Evolutionary conservation across 2,888 invertebrate genomes (phyloP), one percentile per base, ranked within the genome.

Genomic region (Drosophila mayaguana): DNA sequence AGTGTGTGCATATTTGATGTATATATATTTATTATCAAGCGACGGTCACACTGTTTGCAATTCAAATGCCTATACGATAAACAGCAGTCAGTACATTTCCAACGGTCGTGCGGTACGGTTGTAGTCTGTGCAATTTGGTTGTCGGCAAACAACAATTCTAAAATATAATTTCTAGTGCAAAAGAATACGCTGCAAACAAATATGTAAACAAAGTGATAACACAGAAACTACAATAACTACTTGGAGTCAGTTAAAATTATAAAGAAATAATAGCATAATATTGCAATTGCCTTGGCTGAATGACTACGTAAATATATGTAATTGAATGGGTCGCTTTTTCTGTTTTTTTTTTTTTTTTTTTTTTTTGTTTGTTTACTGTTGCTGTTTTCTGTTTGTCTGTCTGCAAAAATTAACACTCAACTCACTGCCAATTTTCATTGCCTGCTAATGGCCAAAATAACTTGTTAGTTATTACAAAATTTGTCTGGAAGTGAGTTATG

Each of bases 361-460:
- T 32, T 9, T 2, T 32, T 11, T 62, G 48, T 74, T 67, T 67
- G 59, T 40, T 40, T 54, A 40, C 40, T 40, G 18, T 54, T 4
- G n/a, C 38, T n/a, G 25, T 68, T n/a, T 63, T 28, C 32, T 53
- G 53, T 53, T 53, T 61, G 34, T 25, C 45, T 54, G 38, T 70
- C 63, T 69, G 68, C 66, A 63, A 78, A 83, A 83, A 88, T 84
- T 84, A 88, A 70, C 84, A 84, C 84, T 68, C 72, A 54, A 60
- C 64, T 60, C 65, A 71, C 68, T 62, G 62, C 20, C 62, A 59
- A 48, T 68, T 63, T 50, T 61, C 40, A 61, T 63, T 32, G 51
- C 42, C 34, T 56, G 28, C 46, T 69, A 40, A 45, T 70, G 36
- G 59, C 14, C 54, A 54, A 54, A 76, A 63, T 22, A 63, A 71